Percentiles rank a stretch among this genome's conserved stretches.
Conservation (phyloP, 2,888 invertebrate species). For the Drosophila glabriapex region DNA sequence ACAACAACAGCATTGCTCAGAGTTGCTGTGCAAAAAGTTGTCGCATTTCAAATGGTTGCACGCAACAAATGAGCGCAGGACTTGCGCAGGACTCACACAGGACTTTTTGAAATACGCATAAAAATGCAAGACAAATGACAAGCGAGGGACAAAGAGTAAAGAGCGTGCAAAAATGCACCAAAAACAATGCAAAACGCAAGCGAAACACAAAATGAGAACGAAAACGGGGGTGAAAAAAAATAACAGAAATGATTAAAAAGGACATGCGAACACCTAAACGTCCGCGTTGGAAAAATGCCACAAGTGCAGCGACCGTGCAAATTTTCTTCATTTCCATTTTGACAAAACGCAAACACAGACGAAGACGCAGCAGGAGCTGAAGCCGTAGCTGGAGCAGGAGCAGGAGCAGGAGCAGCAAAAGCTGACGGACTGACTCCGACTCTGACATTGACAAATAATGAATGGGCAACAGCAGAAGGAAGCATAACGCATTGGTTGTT, state of each 20-base stretch:
- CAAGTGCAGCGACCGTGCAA: constrained; percentile 83
- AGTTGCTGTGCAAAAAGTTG: constrained; percentile 75
- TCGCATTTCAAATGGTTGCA: constrained; percentile 83
- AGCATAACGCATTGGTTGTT: constrained; percentile 57
- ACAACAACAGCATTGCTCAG: constrained; percentile 47
- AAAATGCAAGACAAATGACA: constrained; percentile 81
- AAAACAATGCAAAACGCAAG: constrained; percentile 68
- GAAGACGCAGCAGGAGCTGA: constrained; percentile 30
- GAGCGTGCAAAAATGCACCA: constrained; percentile 78
- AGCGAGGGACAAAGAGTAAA: constrained; percentile 46
- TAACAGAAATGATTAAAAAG: constrained; percentile 73
- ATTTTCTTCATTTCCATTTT: constrained; percentile 84
- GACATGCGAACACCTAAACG: constrained; percentile 83
- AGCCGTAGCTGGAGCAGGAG: constrained; percentile 1
- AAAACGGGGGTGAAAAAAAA: constrained; percentile 4
- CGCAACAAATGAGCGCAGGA: constrained; percentile 80
- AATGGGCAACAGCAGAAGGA: constrained; percentile 68
- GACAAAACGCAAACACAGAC: constrained; percentile 81
- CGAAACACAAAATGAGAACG: constrained; percentile 7
- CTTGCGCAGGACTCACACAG: constrained; percentile 64
- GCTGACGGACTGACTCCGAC: constrained; percentile 81
- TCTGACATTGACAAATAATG: constrained; percentile 84
- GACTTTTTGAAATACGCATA: constrained; percentile 80
- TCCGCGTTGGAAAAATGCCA: constrained; percentile 79
- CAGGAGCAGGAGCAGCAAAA: constrained; percentile 47